Conservation (phyloP, 30 jellyfish, hydroid and myxozoan species). For the Turritopsis rubra region DNA sequence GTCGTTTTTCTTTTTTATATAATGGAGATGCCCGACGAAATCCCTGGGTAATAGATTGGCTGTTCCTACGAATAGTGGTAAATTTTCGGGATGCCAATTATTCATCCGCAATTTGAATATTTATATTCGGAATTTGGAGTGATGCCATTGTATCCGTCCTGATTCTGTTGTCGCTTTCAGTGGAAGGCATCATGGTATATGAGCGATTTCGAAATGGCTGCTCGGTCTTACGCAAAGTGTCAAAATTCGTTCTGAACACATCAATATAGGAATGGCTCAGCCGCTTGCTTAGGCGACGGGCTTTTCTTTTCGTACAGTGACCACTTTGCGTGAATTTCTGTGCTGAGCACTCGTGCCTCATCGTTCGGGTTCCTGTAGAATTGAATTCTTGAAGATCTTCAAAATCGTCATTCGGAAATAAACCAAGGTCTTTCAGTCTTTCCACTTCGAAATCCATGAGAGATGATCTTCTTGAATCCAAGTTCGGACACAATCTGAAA, state of each 20-base stretch:
- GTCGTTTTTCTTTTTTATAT: too few relatives aligned
- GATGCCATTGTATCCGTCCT: not conserved
- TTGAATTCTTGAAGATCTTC: not conserved
- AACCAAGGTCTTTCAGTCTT: not conserved
- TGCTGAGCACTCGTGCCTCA: not conserved
- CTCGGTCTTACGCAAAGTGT: not conserved
- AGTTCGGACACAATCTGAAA: not conserved
- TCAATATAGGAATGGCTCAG: not conserved
- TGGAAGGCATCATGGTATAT: not conserved
- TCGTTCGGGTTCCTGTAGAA: not conserved
- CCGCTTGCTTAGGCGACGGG: not conserved
- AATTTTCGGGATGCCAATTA: too few relatives aligned
- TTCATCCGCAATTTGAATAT: too few relatives aligned
- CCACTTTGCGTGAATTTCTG: not conserved
- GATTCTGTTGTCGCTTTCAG: not conserved
- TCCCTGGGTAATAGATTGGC: too few relatives aligned
- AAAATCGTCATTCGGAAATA: not conserved
- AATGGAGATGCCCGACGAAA: too few relatives aligned
- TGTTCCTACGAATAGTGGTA: too few relatives aligned
- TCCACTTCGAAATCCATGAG: not conserved
- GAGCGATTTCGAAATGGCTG: not conserved
- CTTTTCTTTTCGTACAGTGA: not conserved
- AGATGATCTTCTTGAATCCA: not conserved
- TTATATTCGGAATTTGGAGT: not conserved
- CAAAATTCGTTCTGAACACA: not conserved